A percentile compares a stretch with the other conserved stretches of the same genome.
Conservation (phyloP, 1,140 invertebrate species). For the Bradynema listronoti region DNA sequence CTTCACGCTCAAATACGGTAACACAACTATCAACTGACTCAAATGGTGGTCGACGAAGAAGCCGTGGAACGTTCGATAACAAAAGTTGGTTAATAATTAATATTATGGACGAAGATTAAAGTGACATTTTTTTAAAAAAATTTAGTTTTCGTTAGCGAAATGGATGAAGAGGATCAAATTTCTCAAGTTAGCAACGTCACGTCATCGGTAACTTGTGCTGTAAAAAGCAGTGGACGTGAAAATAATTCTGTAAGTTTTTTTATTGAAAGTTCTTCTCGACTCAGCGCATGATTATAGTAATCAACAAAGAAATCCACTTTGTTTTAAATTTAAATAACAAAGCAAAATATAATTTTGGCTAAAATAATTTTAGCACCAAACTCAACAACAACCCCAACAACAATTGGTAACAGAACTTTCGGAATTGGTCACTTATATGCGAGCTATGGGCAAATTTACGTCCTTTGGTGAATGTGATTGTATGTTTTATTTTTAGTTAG, state of each 20-base stretch:
- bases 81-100: background rate
- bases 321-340: too few relatives aligned
- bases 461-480: conserved; percentile 42
- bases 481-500: conserved; percentile 9
- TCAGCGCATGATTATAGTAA: too few relatives aligned
- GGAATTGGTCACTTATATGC: conserved; percentile 44
- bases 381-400: too few relatives aligned
- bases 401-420: conserved; percentile 34
- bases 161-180: conserved; percentile 36
- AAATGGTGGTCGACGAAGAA: conserved; percentile 32
- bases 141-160: conserved; percentile 29
- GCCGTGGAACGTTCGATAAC: conserved; percentile 25
- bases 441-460: conserved; percentile 45
- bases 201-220: background rate
- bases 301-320: too few relatives aligned
- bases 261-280: too few relatives aligned
- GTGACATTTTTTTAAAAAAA: background rate
- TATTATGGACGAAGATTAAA: background rate
- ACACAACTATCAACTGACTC: conserved; percentile 29
- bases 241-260: too few relatives aligned
- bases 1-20: too few relatives aligned
- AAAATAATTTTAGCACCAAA: too few relatives aligned
- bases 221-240: background rate
- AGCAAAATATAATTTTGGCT: too few relatives aligned
- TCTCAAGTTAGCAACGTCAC: background rate